Base-by-base conservation (phyloP, 2,113 vertebrate species). In the Kobus ellipsiprymnus region DNA sequence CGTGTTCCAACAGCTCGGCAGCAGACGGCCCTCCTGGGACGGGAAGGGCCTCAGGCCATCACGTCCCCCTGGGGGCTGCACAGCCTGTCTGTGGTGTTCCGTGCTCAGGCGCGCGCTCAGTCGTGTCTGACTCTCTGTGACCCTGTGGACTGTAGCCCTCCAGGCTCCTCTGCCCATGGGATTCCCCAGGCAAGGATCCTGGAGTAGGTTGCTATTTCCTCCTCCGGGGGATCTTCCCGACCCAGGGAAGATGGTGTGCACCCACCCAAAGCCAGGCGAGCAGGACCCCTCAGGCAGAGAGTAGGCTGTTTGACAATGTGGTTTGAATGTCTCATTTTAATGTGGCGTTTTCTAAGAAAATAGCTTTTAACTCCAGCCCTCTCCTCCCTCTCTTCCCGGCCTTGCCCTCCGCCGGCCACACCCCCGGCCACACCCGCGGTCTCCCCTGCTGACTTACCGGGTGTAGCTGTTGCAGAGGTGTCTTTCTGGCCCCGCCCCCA, bases 41-140 rank as follows among this genome's bases (percentile, higher is more conserved):
- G 29, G 52, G 2, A 9, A 67, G 78, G 60, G 9, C n/a, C 40
- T 60, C 14, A 1, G 48, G 57, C 3, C 4, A 1, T 21, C 27
- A 2, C 30, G 0, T 82, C 16, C 44, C 11, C 1, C 7, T 40
- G 54, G 9, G 40, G 40, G 44, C 30, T 2, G 5, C 4, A 17
- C 5, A 0, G 1, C 8, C 12, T 67, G 23, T 15, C 0, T 0
- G 17, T 0, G 29, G 64, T 0, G 64, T 2, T 36, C 17, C 8
- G 16, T 5, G 64, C 17, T 19, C 33, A 21, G 64, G 17, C 4
- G 33, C 4, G n/a, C 3, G 7, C 15, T 64, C 15, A n/a, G 30
- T 1, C 7, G 1, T 8, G 30, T 64, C 62, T 64, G 62, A 17
- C 62, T 17, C 62, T n/a, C 60, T 64, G 62, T 17, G 62, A n/a